phyloP scores from a whole-genome alignment of 2,797 vertebrate species.

The Alosa sapidissima region DNA sequence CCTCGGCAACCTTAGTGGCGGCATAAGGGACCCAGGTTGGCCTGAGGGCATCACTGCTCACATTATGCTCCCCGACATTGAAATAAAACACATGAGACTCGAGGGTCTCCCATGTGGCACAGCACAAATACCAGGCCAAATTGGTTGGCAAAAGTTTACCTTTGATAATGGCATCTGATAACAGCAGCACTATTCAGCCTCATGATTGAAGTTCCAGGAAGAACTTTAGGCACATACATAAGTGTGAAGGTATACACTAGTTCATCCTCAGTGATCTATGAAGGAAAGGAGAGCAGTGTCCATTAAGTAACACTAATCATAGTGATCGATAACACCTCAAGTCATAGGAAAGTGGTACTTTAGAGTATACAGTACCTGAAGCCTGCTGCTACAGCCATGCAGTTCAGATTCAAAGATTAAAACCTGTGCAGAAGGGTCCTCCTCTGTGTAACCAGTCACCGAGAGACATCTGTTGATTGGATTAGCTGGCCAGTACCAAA shows the following conservation, averaged over 20 bases:
- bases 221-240: constrained; percentile 55
- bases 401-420: constrained; percentile 63
- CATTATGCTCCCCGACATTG: constrained; percentile 64
- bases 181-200: constrained; percentile 58
- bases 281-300: constrained; percentile 8
- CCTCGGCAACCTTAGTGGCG: constrained; percentile 59
- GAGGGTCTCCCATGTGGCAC: neutral
- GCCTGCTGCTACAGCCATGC: constrained; percentile 59
- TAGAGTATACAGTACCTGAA: constrained; percentile 46
- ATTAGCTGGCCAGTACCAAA: constrained; percentile 63
- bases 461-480: constrained; percentile 58
- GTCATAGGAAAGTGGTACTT: neutral
- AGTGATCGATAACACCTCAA: too few relatives aligned
- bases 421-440: constrained; percentile 49
- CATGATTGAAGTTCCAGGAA: constrained; percentile 47
- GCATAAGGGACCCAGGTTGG: constrained; percentile 68
- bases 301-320: neutral
- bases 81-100: neutral
- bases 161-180: constrained; percentile 68
- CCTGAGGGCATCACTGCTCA: constrained; percentile 67
- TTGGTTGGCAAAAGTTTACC: too few relatives aligned
- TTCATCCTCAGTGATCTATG: constrained; percentile 55
- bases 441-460: constrained; percentile 53
- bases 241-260: constrained; percentile 65
- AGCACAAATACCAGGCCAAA: neutral